Evolutionary conservation across 2,113 vertebrate species (phyloP).

Genomic region (Hemiprocne comata): DNA sequence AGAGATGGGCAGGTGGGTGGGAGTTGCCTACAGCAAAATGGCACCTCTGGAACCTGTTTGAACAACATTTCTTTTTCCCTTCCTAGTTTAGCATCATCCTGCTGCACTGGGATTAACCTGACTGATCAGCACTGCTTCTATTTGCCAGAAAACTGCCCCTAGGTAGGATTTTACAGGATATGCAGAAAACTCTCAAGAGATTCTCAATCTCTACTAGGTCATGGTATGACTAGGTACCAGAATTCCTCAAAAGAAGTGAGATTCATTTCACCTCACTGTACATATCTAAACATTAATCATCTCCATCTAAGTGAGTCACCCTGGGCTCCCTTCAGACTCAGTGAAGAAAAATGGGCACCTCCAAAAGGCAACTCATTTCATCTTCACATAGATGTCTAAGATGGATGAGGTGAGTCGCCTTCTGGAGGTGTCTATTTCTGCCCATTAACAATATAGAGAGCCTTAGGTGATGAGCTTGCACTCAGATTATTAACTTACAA

Average conservation of each 20-base stretch:
- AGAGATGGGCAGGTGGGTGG: background rate
- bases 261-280: background rate
- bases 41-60: background rate
- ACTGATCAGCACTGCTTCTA: background rate
- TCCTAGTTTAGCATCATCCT: background rate
- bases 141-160: background rate
- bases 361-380: background rate
- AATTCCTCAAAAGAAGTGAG: constrained; percentile 23
- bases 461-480: constrained; percentile 39
- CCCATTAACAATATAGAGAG: constrained; percentile 35
- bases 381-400: background rate
- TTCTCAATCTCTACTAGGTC: constrained; percentile 22
- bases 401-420: constrained; percentile 30
- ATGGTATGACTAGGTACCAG: too few species aligned
- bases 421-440: constrained; percentile 47
- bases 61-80: background rate
- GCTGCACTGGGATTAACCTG: background rate
- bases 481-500: constrained; percentile 42
- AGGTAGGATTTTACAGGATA: constrained; percentile 25
- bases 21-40: background rate
- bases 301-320: background rate
- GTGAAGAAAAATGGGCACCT: constrained; percentile 34
- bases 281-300: background rate
- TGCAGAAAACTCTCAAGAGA: background rate
- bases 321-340: background rate